Conservation (phyloP, 2,888 invertebrate species). For the Eledone cirrhosa region DNA sequence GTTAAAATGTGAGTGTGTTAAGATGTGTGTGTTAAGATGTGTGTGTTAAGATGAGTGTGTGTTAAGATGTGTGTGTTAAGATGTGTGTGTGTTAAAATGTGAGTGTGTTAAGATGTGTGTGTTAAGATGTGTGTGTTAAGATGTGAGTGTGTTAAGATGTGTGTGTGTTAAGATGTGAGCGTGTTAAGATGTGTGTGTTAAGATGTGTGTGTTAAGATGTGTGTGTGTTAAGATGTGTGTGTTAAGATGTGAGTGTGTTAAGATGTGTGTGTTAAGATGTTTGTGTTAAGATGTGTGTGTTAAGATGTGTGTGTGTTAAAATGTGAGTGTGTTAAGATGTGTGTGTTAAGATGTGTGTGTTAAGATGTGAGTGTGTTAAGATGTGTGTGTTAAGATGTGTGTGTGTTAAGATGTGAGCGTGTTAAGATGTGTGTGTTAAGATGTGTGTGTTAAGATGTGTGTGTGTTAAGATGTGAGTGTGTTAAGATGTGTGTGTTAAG, state of each 20-base stretch:
- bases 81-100: no score
- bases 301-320: not conserved
- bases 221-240: no score
- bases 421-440: not conserved
- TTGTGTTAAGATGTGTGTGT: not conserved
- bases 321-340: not conserved
- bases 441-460: not conserved
- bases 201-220: no score
- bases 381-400: no score
- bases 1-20: not conserved
- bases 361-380: no score
- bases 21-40: not conserved
- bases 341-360: not conserved
- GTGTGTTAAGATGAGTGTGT: no score
- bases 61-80: no score
- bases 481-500: constrained; percentile 4
- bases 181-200: not conserved
- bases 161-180: constrained; percentile 13
- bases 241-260: not conserved
- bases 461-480: constrained; percentile 6
- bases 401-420: not conserved
- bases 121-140: not conserved
- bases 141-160: not conserved
- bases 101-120: not conserved
- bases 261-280: not conserved